Base-by-base conservation (phyloP, 2,888 invertebrate genomes). In the Phortica magna region DNA sequence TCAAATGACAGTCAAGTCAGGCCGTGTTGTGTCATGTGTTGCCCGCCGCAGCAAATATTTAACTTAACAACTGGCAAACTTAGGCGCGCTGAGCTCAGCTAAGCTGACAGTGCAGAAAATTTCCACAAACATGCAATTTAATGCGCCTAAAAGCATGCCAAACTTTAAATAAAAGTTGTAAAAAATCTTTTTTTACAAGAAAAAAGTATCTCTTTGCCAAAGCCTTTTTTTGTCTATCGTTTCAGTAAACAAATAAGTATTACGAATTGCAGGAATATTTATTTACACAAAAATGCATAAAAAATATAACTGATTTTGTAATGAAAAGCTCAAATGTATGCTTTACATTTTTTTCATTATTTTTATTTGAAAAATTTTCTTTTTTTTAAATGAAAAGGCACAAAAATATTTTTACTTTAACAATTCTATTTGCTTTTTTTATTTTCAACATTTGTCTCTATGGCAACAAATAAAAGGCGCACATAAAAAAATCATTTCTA, bases 1-100 rank as follows among this genome's bases (percentile, higher is more conserved):
- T 88, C 19, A 80, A 88, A 85, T 83, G 81, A 82, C 84, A 80
- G 57, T 12, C 19, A 53, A 64, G 64, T 39, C 22, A 31, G 3
- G 31, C 31, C 31, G 31, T 31, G 31, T 31, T 31, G 31, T 31
- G 31, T 31, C 14, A 48, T 48, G 48, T 48, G 48, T 48, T 14
- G 48, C 14, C 14, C 2, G 9, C 14, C 59, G 55, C 70, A 71
- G 55, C 55, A 17, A 9, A 10, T 22, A 71, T 12, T 7, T 7
- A 17, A 7, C 43, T 43, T 68, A 2, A 61, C 59, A 61, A 9
- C 22, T 10, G 39, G 39, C 41, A 67, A 31, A 31, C 31, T 31
- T 31, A 31, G 31, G 31, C 31, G 31, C 1, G 31, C 31, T 3
- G 31, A 31, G 31, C 31, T 31, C 2, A 31, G 31, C 31, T 31